Base-by-base conservation (phyloP, 2,888 invertebrate genomes). In the Ariolimax columbianus region DNA sequence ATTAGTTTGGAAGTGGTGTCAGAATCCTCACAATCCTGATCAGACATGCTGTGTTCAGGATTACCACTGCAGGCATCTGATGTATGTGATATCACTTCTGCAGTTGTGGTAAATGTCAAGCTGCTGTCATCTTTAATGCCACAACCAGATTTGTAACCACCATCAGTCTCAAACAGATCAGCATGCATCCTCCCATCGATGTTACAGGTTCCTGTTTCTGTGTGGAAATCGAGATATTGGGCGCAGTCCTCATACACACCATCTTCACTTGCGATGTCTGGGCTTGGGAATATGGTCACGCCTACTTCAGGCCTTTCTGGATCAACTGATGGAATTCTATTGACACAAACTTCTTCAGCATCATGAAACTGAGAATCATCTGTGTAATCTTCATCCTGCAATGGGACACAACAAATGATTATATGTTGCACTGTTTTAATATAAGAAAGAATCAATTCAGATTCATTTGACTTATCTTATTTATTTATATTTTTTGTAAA, bases 311-410 rank as follows among this genome's bases (percentile, higher is more conserved):
- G 73, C n/a, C n/a, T 73, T 26, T 47, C 47, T 51, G 51, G 6
- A 75, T 36, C 75, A 51, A 33, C 30, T 51, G 51, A 17, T 51
- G 33, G 75, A 33, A 55, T 19, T 19, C 55, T 55, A 51, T 19
- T 51, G 51, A 11, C 77, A 51, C 6, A 23, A 23, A 36, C 36
- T 23, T 63, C 77, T 59, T 78, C 59, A 59, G 77, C 36, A 59
- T 43, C 47, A 11, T 40, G 26, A 63, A 68, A 40, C 47, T 80
- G 43, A 43, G 80, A 68, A 19, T 80, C 80, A 68, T 33, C 72
- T 17, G 55, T 38, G 59, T 26, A 51, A 72, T 72, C 72, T 36
- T 81, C 72, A 81, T 81, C 81, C 81, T 81, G 72, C 14, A 51
- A 2, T n/a, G 23, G n/a, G 36, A 51, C 38, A 55, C 33, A 36